Evolutionary conservation across 2,113 vertebrate genomes (phyloP).

Genomic region (Pluvianellus socialis): DNA sequence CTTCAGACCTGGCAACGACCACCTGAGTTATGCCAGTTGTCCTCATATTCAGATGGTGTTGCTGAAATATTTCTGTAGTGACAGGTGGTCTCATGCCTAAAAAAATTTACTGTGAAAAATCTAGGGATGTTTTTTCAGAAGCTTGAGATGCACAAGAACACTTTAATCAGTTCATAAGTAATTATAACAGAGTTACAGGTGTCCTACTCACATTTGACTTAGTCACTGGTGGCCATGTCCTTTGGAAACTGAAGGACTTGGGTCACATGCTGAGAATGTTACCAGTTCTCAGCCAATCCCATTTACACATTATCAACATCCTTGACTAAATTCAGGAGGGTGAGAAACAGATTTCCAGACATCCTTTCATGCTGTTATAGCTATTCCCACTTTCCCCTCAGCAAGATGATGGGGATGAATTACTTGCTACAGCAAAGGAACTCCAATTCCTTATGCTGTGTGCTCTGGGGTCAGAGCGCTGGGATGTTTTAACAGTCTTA

Average conservation of each 20-base stretch:
- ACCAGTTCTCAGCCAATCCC: not conserved
- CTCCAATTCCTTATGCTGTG: not conserved
- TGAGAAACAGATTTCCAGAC: not conserved
- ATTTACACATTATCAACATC: not conserved
- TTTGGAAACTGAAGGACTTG: not conserved
- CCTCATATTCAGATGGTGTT: not conserved
- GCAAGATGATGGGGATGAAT: slow-evolving; percentile 5
- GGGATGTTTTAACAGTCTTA: slow-evolving; percentile 2
- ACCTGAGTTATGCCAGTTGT: not conserved
- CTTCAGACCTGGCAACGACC: not conserved
- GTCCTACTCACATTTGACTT: not conserved
- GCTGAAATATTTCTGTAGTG: not conserved
- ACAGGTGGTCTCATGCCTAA: not conserved
- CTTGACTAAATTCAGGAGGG: not conserved
- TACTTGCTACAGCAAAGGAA: slow-evolving; percentile 5
- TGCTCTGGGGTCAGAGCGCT: slow-evolving; percentile 2
- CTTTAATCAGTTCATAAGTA: not conserved
- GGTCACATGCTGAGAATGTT: not conserved
- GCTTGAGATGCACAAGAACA: not conserved
- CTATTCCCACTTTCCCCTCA: not conserved
- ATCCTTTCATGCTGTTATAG: not conserved
- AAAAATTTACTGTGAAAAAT: not conserved
- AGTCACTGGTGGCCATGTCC: not conserved
- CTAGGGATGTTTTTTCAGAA: not conserved
- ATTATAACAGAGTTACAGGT: not conserved